Conservation (phyloP, 2,888 invertebrate species). For the Stenodema calcarata region DNA sequence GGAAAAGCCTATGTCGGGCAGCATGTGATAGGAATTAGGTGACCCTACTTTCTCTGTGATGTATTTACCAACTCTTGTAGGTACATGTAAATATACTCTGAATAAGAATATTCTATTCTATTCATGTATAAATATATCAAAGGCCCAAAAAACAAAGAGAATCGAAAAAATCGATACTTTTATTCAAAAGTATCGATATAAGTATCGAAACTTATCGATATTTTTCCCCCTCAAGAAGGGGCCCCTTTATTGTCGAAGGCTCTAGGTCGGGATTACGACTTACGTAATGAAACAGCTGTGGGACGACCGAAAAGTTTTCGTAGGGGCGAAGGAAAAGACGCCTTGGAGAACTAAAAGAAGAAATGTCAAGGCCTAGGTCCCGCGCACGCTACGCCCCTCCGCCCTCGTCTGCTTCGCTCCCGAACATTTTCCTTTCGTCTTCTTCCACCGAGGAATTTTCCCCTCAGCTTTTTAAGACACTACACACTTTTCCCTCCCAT, state of each 20-base stretch:
- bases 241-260: not conserved
- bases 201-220: too few species aligned
- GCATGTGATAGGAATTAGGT: too few species aligned
- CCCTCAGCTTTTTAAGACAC: slow-evolving; percentile 13
- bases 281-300: not conserved
- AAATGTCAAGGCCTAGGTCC: slow-evolving; percentile 21
- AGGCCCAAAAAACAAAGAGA: too few species aligned
- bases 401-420: not conserved
- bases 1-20: too few species aligned
- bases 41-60: too few species aligned
- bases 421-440: not conserved
- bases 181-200: too few species aligned
- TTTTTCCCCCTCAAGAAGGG: too few species aligned
- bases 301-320: not conserved
- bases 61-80: too few species aligned
- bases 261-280: not conserved
- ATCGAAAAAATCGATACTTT: too few species aligned
- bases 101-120: too few species aligned
- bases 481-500: not conserved
- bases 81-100: too few species aligned
- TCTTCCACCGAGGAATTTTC: not conserved
- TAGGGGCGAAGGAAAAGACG: not conserved
- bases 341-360: not conserved
- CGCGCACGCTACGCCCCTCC: not conserved
- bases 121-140: too few species aligned